Percentiles rank a stretch among this genome's conserved stretches.
Evolutionary conservation across 2,797 vertebrate genomes (phyloP).

Genomic region (Malacoctenus gilli): DNA sequence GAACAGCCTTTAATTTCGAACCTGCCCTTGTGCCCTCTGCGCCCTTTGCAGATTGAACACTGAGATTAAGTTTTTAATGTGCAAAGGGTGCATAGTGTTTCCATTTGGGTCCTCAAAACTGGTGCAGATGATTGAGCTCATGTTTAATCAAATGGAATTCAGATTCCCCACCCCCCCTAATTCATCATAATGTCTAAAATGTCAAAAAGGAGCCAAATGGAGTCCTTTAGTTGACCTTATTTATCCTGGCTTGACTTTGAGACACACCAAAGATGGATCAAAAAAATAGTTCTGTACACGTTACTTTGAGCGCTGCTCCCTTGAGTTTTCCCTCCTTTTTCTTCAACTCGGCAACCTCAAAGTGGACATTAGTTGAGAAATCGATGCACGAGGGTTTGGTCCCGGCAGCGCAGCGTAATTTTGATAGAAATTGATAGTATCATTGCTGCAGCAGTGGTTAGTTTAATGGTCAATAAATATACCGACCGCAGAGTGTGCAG

Average conservation of each 20-base stretch:
- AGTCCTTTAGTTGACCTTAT: background rate
- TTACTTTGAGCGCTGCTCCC: background rate
- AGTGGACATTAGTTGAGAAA: constrained; percentile 15
- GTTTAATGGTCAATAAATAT: too few relatives aligned
- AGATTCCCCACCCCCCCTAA: background rate
- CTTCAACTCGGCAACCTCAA: background rate
- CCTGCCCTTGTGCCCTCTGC: constrained; percentile 28
- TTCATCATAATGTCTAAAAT: constrained; percentile 29
- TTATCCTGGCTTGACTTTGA: constrained; percentile 3
- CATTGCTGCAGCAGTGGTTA: constrained; percentile 7
- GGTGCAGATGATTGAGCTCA: constrained; percentile 2
- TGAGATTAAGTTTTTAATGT: constrained; percentile 26
- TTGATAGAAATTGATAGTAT: constrained; percentile 19
- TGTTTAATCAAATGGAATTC: constrained; percentile 1
- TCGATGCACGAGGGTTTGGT: constrained; percentile 7
- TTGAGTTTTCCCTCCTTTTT: background rate
- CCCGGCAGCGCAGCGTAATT: constrained; percentile 17
- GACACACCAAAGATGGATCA: constrained; percentile 1
- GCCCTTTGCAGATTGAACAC: constrained; percentile 35
- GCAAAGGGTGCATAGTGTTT: constrained; percentile 33
- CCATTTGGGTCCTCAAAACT: background rate
- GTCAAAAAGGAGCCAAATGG: constrained; percentile 11
- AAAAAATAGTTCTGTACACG: background rate
- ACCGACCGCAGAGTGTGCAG: too few relatives aligned
- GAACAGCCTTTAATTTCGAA: constrained; percentile 32